Percentiles rank a stretch among this genome's conserved stretches.
phyloP scores from a whole-genome alignment of 2,888 invertebrate species.

The Dermolepida albohirtum region DNA sequence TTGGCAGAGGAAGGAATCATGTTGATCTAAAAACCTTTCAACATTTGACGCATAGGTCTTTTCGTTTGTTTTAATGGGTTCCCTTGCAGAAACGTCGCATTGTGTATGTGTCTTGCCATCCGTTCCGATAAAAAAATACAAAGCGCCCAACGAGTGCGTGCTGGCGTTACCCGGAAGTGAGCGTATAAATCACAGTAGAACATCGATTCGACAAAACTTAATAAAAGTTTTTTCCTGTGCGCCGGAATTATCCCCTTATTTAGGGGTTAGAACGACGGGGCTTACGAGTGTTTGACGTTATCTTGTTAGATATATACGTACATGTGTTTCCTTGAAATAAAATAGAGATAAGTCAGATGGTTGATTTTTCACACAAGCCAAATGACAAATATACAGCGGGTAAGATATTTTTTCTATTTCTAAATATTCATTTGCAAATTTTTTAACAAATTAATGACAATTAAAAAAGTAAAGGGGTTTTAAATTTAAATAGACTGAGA shows the following conservation, averaged over 20 bases:
- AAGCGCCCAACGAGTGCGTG: neutral
- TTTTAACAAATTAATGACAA: too few species aligned
- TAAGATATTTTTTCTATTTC: too few species aligned
- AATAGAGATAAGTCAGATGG: conserved; percentile 11
- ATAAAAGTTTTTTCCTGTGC: conserved; percentile 22
- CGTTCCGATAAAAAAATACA: conserved; percentile 19
- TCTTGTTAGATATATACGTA: conserved; percentile 19
- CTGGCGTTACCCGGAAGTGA: conserved; percentile 5
- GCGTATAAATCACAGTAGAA: conserved; percentile 18
- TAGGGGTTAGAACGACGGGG: conserved; percentile 11
- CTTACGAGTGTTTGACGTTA: conserved; percentile 11
- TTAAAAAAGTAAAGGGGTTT: too few species aligned
- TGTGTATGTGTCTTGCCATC: neutral
- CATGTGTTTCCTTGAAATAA: conserved; percentile 8
- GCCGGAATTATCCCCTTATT: too few species aligned
- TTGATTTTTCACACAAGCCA: conserved; percentile 1
- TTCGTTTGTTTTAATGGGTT: too few species aligned
- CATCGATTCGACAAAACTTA: conserved; percentile 25
- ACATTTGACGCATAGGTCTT: too few species aligned
- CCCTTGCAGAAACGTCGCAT: too few species aligned
- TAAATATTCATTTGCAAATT: too few species aligned
- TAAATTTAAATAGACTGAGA: too few species aligned
- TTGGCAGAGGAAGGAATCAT: too few species aligned
- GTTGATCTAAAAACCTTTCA: too few species aligned
- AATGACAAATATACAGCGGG: too few species aligned